Evolutionary conservation across 2,797 vertebrate species (phyloP).

Genomic region (Acanthopagrus latus): DNA sequence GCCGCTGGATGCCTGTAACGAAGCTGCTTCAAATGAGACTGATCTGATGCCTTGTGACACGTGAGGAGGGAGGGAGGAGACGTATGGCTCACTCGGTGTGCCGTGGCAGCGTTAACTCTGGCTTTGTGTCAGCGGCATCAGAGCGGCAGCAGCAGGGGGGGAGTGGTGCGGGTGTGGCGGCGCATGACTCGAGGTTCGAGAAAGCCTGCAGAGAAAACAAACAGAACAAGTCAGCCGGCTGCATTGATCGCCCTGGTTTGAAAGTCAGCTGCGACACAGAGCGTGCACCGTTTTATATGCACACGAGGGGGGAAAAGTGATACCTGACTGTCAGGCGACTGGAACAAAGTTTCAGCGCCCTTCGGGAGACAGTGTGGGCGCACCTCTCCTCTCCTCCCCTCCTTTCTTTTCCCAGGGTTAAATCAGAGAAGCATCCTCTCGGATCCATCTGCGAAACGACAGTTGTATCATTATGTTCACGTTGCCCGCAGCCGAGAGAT

Average conservation of each 20-base stretch:
- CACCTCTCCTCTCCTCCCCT: too few species aligned
- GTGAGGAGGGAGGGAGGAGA: background rate
- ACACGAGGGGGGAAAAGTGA: slow-evolving; percentile 2
- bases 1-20: slow-evolving; percentile 57
- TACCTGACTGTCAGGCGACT: background rate
- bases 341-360: background rate
- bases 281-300: background rate
- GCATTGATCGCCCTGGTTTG: slow-evolving; percentile 36
- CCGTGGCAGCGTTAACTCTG: slow-evolving; percentile 34
- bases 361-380: background rate
- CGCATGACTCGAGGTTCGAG: slow-evolving; percentile 33
- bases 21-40: slow-evolving; percentile 47
- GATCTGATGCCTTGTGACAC: slow-evolving; percentile 59
- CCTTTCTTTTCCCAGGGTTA: too few species aligned
- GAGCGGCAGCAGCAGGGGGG: slow-evolving; percentile 25
- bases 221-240: slow-evolving; percentile 20
- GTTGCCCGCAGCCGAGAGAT: slow-evolving; percentile 21
- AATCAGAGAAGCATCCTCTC: background rate
- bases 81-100: slow-evolving; percentile 24
- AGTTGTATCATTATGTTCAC: slow-evolving; percentile 1
- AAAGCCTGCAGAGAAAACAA: slow-evolving; percentile 20
- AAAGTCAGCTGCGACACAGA: slow-evolving; percentile 29
- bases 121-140: slow-evolving; percentile 43
- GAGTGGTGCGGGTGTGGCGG: background rate
- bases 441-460: background rate